Conservation (phyloP, 1,140 invertebrate genomes). For the Chelonus insularis region DNA sequence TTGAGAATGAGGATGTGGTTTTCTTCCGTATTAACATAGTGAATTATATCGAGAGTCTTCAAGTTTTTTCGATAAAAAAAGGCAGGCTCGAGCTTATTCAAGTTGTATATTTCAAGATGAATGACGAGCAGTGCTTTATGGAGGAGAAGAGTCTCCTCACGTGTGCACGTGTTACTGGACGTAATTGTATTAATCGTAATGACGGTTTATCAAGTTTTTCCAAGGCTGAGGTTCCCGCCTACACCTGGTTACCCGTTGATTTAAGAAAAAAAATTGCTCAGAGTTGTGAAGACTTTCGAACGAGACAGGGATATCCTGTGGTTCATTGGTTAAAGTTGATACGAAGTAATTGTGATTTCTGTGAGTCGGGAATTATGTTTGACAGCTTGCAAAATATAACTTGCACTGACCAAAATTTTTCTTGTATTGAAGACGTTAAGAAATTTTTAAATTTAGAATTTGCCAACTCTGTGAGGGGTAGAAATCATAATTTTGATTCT, state of each 20-base stretch:
- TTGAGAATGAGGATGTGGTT: constrained; percentile 18
- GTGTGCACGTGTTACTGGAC: constrained; percentile 2
- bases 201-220: constrained; percentile 26
- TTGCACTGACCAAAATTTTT: no score
- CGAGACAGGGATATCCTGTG: constrained; percentile 27
- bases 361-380: constrained; percentile 18
- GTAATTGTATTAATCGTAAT: not conserved
- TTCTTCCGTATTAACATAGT: not conserved
- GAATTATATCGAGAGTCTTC: not conserved
- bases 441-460: no score
- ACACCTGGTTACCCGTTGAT: constrained; percentile 28
- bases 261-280: constrained; percentile 25
- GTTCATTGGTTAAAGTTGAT: constrained; percentile 33
- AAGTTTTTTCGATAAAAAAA: not conserved
- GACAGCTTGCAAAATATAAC: not conserved
- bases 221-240: constrained; percentile 6
- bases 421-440: no score
- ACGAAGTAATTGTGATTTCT: constrained; percentile 27
- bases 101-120: no score
- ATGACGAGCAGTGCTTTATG: constrained; percentile 30
- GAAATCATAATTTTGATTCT: constrained; percentile 8
- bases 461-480: no score
- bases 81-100: no score
- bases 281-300: constrained; percentile 24
- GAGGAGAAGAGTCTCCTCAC: constrained; percentile 31